A percentile compares a stretch with the other conserved stretches of the same genome.
Conservation (phyloP, 2,888 invertebrate genomes). For the Cataglyphis cursor region DNA sequence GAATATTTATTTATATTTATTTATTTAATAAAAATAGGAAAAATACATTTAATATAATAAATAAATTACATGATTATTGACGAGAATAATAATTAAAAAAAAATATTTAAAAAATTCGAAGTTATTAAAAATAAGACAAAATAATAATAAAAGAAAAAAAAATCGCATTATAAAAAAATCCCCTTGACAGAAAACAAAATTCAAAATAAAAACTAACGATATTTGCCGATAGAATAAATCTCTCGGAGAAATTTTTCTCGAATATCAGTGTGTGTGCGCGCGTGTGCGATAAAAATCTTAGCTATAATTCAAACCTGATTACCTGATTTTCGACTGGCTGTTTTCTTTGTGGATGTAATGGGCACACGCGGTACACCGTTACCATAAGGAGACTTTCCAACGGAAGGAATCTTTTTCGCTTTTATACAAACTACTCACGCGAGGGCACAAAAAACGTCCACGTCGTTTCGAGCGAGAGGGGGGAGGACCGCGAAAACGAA, state of each 20-base stretch:
- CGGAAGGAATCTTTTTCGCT: conserved; percentile 24
- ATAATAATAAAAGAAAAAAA: too few species aligned
- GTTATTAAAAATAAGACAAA: too few species aligned
- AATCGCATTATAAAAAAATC: too few species aligned
- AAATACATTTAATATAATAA: too few species aligned
- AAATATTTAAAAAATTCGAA: too few species aligned
- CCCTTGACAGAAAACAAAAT: neutral
- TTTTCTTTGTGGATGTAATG: neutral
- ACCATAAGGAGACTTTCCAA: conserved; percentile 33
- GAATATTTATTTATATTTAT: neutral
- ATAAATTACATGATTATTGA: too few species aligned
- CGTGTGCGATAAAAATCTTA: neutral
- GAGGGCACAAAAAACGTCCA: conserved; percentile 11
- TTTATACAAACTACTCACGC: conserved; percentile 1
- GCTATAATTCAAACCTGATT: neutral
- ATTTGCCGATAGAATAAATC: neutral
- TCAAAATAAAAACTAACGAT: neutral
- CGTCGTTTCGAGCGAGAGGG: neutral
- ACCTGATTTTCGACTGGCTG: neutral
- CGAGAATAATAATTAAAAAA: too few species aligned
- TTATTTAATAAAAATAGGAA: too few species aligned
- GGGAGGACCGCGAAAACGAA: conserved; percentile 23
- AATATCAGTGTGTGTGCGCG: too few species aligned
- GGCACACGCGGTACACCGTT: neutral
- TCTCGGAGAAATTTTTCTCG: neutral